phyloP scores from a whole-genome alignment of 2,797 vertebrate genomes.

The Phoxinus dragarum region DNA sequence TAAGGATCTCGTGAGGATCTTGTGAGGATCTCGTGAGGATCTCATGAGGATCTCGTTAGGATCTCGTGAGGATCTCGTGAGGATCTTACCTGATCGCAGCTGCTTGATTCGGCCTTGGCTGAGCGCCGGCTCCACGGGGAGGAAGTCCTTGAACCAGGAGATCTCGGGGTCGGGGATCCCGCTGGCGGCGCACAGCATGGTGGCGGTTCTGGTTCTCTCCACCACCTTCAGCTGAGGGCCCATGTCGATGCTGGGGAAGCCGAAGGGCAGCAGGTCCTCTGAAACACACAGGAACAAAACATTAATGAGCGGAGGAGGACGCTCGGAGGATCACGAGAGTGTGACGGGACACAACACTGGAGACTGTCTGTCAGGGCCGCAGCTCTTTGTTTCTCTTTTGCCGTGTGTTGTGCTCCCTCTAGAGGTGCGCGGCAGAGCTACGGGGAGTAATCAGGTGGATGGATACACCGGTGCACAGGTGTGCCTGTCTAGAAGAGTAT shows the following conservation, averaged over 20 bases:
- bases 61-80: not conserved
- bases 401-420: too few species aligned
- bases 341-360: too few species aligned
- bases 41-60: too few species aligned
- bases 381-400: too few species aligned
- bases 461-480: too few species aligned
- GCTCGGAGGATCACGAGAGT: not conserved
- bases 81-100: constrained; percentile 88
- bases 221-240: constrained; percentile 98
- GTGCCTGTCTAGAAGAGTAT: too few species aligned
- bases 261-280: constrained; percentile 94
- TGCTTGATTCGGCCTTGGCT: constrained; percentile 96
- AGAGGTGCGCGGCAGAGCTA: too few species aligned
- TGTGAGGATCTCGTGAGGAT: too few species aligned
- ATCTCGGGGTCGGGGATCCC: constrained; percentile 97
- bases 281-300: constrained; percentile 52
- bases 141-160: constrained; percentile 98
- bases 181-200: constrained; percentile 96
- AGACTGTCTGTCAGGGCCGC: not conserved
- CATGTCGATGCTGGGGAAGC: constrained; percentile 98
- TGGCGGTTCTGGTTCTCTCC: constrained; percentile 92
- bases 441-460: too few species aligned
- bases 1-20: too few species aligned
- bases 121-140: constrained; percentile 88
- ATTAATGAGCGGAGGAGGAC: not conserved